Evolutionary conservation across 2,888 invertebrate species (phyloP).

Genomic region (Spodoptera littoralis): DNA sequence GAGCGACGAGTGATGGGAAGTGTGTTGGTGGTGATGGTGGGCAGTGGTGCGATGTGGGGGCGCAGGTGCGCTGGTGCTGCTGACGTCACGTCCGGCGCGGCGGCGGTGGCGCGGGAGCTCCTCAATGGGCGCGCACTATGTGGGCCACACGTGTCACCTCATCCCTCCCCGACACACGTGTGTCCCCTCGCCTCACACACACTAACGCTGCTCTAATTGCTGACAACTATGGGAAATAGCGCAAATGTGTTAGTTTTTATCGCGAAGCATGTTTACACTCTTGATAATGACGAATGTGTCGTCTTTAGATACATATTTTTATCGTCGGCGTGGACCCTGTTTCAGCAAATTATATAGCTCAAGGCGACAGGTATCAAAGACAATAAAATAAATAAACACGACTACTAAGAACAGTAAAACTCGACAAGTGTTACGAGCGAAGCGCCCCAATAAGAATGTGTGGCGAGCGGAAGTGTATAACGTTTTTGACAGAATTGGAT

Average conservation of each 20-base stretch:
- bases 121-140: slow-evolving; percentile 82
- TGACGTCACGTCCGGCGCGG: slow-evolving; percentile 81
- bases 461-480: slow-evolving; percentile 69
- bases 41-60: slow-evolving; percentile 56
- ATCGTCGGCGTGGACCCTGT: slow-evolving; percentile 56
- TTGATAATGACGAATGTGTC: slow-evolving; percentile 75
- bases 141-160: slow-evolving; percentile 85
- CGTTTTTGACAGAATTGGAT: slow-evolving; percentile 78
- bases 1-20: slow-evolving; percentile 30
- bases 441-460: slow-evolving; percentile 68
- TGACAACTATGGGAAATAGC: slow-evolving; percentile 86
- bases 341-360: slow-evolving; percentile 45
- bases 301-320: slow-evolving; percentile 60
- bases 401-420: slow-evolving; percentile 44
- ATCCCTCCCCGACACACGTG: slow-evolving; percentile 41
- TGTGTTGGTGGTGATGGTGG: slow-evolving; percentile 39
- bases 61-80: slow-evolving; percentile 75
- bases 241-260: slow-evolving; percentile 82
- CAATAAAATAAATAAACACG: slow-evolving; percentile 62
- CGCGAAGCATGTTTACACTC: slow-evolving; percentile 75
- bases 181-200: slow-evolving; percentile 55
- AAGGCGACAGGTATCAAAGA: slow-evolving; percentile 53
- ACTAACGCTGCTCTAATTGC: slow-evolving; percentile 82
- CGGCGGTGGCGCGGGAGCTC: slow-evolving; percentile 66
- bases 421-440: slow-evolving; percentile 56